Evolutionary conservation across 2,888 invertebrate species (phyloP).

Genomic region (Diplazon laetatorius): DNA sequence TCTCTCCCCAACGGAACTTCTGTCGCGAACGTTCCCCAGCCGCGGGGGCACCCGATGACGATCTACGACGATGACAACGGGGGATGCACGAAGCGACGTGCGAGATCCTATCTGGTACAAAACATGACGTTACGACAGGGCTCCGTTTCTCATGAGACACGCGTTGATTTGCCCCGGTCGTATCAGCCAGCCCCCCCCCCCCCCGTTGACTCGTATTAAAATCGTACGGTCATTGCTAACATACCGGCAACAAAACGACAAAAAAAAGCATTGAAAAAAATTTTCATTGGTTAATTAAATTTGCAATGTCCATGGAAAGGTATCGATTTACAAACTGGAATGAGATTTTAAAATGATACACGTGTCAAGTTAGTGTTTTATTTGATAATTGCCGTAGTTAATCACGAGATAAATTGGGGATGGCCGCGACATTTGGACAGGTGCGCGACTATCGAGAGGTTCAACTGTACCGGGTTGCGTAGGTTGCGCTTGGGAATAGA

Average conservation of each 20-base stretch:
- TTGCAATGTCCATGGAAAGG: no score
- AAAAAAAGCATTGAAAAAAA: neutral
- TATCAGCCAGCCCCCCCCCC: slow-evolving; percentile 36
- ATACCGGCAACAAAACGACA: neutral
- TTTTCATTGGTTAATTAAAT: no score
- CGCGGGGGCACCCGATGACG: slow-evolving; percentile 65
- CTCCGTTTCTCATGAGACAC: slow-evolving; percentile 70
- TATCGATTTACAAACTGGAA: no score
- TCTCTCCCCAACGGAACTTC: slow-evolving; percentile 72
- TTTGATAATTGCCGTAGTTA: no score
- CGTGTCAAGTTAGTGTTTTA: no score
- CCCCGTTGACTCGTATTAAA: no score
- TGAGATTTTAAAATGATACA: no score
- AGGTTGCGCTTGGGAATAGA: slow-evolving; percentile 69
- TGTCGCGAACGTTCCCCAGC: slow-evolving; percentile 77
- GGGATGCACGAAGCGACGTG: slow-evolving; percentile 48
- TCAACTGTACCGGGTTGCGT: slow-evolving; percentile 65
- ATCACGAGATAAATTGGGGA: no score
- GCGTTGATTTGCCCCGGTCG: slow-evolving; percentile 42
- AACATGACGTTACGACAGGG: slow-evolving; percentile 63
- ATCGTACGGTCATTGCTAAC: slow-evolving; percentile 19
- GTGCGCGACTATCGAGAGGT: no score
- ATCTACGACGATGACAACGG: slow-evolving; percentile 59
- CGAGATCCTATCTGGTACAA: slow-evolving; percentile 56
- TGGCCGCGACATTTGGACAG: no score